Conservation (phyloP, 2,888 invertebrate genomes). For the Oxycera nigricornis region DNA sequence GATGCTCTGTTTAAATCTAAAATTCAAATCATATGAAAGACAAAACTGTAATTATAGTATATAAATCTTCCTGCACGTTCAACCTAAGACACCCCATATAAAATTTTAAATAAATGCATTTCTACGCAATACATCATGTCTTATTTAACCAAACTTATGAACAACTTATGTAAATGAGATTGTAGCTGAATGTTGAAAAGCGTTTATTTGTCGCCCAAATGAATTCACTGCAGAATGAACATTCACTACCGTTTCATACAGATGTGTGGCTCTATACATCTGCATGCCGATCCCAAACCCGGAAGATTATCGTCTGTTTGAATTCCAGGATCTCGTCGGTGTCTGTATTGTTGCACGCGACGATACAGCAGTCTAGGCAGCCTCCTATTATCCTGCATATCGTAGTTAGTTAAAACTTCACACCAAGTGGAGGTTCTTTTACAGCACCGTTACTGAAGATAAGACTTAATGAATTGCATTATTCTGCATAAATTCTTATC, state of each 20-base stretch:
- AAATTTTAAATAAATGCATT: no score
- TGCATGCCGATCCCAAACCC: not conserved
- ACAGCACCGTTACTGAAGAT: not conserved
- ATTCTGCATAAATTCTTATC: conserved; percentile 8
- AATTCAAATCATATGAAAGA: no score
- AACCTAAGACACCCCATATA: no score
- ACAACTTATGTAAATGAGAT: not conserved
- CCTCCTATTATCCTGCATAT: not conserved
- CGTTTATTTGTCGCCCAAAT: not conserved
- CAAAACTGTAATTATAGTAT: not conserved
- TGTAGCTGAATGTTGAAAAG: not conserved
- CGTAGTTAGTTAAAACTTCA: not conserved
- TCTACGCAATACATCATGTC: not conserved
- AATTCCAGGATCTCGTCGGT: not conserved
- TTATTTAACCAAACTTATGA: not conserved
- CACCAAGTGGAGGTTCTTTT: not conserved
- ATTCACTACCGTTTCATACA: no score
- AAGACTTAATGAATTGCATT: conserved; percentile 16
- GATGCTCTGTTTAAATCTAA: no score
- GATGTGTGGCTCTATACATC: no score
- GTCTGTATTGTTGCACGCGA: not conserved
- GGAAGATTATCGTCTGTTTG: not conserved
- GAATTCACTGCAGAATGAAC: no score
- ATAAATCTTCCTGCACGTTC: not conserved
- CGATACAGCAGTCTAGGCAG: not conserved